Evolutionary conservation across 2,888 invertebrate genomes (phyloP), one percentile per base, ranked within the genome.

Genomic region (Orchesella flavescens): DNA sequence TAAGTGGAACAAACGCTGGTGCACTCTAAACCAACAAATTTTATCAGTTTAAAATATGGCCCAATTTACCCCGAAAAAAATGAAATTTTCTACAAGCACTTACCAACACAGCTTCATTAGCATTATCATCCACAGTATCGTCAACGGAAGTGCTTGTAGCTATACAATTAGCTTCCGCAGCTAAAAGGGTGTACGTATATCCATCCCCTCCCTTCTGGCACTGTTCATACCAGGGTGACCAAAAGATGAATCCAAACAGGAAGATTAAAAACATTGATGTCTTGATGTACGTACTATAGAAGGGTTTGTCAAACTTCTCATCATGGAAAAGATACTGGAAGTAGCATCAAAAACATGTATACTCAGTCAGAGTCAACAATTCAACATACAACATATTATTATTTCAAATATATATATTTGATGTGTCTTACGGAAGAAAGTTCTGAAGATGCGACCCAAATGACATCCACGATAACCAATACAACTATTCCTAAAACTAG

Each of bases 391-490:
- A 65, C 73, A 44, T 12, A 66, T 65, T 13, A 53, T 53, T 55
- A 74, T n/a, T n/a, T n/a, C n/a, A n/a, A n/a, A n/a, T n/a, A n/a
- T n/a, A n/a, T n/a, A n/a, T 43, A 66, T 12, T 15, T 44, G 57
- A 59, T 49, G 3, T 49, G 49, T 49, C 89, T 91, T 91, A 98
- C 98, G 94, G 97, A 95, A 84, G 97, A 97, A 84, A 98, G 92
- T 92, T 98, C 97, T 55, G 97, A 96, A 71, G 97, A 98, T 75
- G 95, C 94, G 75, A 98, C 98, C 98, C 98, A 98, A 89, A 99
- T 94, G 82, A 98, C 92, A 91, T 98, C 97, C 88, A 98, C 98
- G 89, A 98, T 91, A 87, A 98, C 91, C 86, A 99, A 92, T 88
- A 98, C 93, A 89, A 96, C 92, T 88, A 97, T 92, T 89, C 98